Conservation (phyloP, 2,888 invertebrate species). For the Leptogaster cylindrica region DNA sequence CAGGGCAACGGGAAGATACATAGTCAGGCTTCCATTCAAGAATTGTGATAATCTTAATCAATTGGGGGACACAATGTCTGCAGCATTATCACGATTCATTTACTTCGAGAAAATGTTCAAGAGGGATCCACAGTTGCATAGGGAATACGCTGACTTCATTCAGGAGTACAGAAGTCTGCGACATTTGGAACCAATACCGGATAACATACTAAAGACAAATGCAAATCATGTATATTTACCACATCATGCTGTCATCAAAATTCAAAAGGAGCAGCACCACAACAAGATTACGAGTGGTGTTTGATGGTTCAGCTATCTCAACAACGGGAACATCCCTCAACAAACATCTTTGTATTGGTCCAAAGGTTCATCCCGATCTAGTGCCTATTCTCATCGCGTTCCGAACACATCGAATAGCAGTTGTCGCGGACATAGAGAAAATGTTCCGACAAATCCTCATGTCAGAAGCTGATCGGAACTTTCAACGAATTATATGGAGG, state of each 20-base stretch:
- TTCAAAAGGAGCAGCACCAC: not conserved
- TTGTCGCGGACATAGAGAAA: too few species aligned
- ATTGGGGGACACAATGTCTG: not conserved
- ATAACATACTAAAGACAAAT: not conserved
- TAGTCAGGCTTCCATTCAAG: not conserved
- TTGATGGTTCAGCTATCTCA: conserved; percentile 15
- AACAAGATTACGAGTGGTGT: conserved; percentile 31
- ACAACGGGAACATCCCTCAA: conserved; percentile 10
- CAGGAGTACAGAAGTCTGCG: conserved; percentile 47
- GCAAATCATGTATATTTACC: not conserved
- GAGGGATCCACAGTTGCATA: not conserved
- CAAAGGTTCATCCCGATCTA: not conserved
- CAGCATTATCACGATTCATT: not conserved
- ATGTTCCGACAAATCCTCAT: too few species aligned
- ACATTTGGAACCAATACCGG: conserved; percentile 45
- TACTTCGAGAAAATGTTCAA: not conserved
- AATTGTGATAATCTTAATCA: too few species aligned
- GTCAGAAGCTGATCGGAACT: too few species aligned
- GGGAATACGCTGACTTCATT: conserved; percentile 46
- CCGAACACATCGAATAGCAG: too few species aligned
- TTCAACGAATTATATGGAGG: too few species aligned
- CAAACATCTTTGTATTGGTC: not conserved
- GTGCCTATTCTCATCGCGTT: too few species aligned
- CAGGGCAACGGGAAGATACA: not conserved
- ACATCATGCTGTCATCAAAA: conserved; percentile 19